A percentile compares a stretch with the other conserved stretches of the same genome.
Conservation (phyloP, 2,797 vertebrate genomes). For the Siniperca obscura region DNA sequence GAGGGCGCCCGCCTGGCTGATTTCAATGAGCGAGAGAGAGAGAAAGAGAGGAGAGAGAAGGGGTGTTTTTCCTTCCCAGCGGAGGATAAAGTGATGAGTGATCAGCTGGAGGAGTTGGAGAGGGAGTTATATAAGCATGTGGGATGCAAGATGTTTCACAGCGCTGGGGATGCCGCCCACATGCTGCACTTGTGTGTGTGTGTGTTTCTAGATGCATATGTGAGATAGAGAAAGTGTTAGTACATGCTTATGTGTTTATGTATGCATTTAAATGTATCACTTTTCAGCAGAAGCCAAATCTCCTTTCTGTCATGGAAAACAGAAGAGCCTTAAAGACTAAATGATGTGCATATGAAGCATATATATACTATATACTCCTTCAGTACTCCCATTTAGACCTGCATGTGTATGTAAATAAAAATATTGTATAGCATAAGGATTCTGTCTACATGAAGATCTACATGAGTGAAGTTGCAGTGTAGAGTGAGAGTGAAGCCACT, state of each 20-base stretch:
- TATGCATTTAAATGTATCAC: slow-evolving; percentile 29
- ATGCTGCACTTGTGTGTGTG: slow-evolving; percentile 53
- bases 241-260: slow-evolving; percentile 45
- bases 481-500: slow-evolving; percentile 39
- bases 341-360: not conserved
- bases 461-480: slow-evolving; percentile 23
- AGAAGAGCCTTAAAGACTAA: not conserved
- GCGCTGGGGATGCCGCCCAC: slow-evolving; percentile 77
- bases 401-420: not conserved
- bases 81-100: slow-evolving; percentile 77
- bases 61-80: slow-evolving; percentile 66
- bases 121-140: slow-evolving; percentile 85
- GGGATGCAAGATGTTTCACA: slow-evolving; percentile 84
- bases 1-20: slow-evolving; percentile 44
- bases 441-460: not conserved
- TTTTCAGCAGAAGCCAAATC: not conserved
- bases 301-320: slow-evolving; percentile 1
- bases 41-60: slow-evolving; percentile 34
- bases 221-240: slow-evolving; percentile 63
- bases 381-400: not conserved
- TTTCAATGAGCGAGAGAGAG: slow-evolving; percentile 52
- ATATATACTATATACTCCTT: not conserved
- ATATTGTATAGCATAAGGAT: not conserved
- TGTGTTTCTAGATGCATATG: slow-evolving; percentile 68
- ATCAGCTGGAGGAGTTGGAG: slow-evolving; percentile 81